Evolutionary conservation across 92 coral and sea anemone species (phyloP), one percentile per base, ranked within the genome.

Genomic region (Palythoa grandis): DNA sequence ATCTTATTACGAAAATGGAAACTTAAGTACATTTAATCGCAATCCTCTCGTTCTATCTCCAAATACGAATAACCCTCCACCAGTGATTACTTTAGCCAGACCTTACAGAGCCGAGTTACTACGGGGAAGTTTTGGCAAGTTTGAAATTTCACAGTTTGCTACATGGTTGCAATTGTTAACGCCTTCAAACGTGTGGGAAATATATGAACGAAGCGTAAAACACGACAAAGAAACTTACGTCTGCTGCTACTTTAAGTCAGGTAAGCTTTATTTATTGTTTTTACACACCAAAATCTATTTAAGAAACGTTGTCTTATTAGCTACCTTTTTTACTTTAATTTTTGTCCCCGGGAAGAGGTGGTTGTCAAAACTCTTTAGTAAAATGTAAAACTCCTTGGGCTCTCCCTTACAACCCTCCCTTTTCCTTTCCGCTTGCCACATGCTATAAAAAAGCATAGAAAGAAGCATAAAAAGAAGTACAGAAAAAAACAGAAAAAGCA

Each of bases 61-160:
- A 38, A 84, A 92, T 1, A 87, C 87, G 9, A 89, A 83, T 78
- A 88, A 88, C 17, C 94, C 87, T 74, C 92, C 95, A 1, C 97
- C 95, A 3, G 95, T 94, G 1, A 95, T 95, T 56, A 89, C 95
- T 6, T 82, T 97, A 40, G 99, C 94, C 1, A 88, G 99, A 79
- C 99, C 99, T 0, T 95, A 87, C 72, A 85, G 86, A 23, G 68
- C 92, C 0, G 11, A 43, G 50, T 5, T 85, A 19, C 91, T 88
- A 39, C 77, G 95, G 57, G 77, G 61, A 53, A 85, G 89, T 48
- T 97, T 75, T 77, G 99, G 99, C 9, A 88, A 88, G 72, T 93
- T 95, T 47, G 98, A 95, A 78, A 95, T 97, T 43, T 85, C 99
- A 0, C 98, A 95, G 84, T 86, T 97, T 70, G 99, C 98, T 7